phyloP scores from a whole-genome alignment of 2,797 vertebrate genomes.

The Leptoclinus maculatus region DNA sequence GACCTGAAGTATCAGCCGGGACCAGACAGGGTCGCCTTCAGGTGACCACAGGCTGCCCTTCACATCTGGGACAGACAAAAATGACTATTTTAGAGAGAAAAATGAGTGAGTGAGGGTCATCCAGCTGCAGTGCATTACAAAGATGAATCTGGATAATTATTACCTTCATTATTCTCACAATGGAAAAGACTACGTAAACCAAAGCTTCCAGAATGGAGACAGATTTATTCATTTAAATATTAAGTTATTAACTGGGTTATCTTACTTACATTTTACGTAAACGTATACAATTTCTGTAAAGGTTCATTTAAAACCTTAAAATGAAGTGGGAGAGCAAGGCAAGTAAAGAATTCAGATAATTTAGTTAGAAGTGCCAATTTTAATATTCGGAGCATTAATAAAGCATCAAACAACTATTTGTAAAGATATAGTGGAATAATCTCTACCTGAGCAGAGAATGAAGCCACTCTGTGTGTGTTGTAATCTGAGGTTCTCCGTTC shows the following conservation, averaged over 20 bases:
- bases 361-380: not conserved
- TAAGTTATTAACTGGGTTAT: not conserved
- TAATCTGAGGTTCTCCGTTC: not conserved
- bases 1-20: slow-evolving; percentile 63
- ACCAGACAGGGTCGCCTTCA: slow-evolving; percentile 32
- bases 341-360: not conserved
- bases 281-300: not conserved
- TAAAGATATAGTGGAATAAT: not conserved
- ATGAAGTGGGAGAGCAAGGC: not conserved
- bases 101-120: not conserved
- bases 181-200: not conserved
- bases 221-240: not conserved
- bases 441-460: too few relatives aligned
- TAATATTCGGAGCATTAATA: too few relatives aligned
- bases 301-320: not conserved
- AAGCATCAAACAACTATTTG: too few relatives aligned
- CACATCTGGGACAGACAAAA: slow-evolving; percentile 29
- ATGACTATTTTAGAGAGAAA: slow-evolving; percentile 5
- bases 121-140: not conserved
- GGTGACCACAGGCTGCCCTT: slow-evolving; percentile 26
- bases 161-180: not conserved
- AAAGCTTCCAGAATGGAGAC: not conserved
- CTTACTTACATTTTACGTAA: not conserved
- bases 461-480: not conserved
- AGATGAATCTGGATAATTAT: slow-evolving; percentile 14